phyloP scores from a whole-genome alignment of 2,888 invertebrate species.

The Dastarcus helophoroides region DNA sequence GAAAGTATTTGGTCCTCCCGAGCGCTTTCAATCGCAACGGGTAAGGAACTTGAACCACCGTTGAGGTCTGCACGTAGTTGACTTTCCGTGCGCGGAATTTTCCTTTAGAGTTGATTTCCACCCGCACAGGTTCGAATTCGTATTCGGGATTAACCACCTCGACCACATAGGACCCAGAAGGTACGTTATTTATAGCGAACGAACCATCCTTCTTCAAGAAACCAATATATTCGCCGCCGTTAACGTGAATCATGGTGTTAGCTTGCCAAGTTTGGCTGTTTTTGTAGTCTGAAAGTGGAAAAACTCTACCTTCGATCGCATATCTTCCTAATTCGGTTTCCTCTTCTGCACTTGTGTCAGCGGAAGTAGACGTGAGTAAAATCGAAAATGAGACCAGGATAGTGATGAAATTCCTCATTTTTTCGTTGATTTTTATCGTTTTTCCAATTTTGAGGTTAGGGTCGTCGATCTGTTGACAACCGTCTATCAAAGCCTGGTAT shows the following conservation, averaged over 20 bases:
- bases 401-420: too few species aligned
- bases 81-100: constrained; percentile 92
- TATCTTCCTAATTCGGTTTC: constrained; percentile 46
- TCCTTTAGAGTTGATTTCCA: constrained; percentile 96
- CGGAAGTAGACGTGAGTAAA: too few species aligned
- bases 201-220: constrained; percentile 86
- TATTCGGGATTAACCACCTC: constrained; percentile 87
- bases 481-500: too few species aligned
- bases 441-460: too few species aligned
- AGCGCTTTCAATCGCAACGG: constrained; percentile 81
- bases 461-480: too few species aligned
- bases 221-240: constrained; percentile 80
- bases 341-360: constrained; percentile 24
- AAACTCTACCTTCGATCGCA: constrained; percentile 71
- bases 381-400: too few species aligned
- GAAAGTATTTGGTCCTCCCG: constrained; percentile 75
- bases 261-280: constrained; percentile 56
- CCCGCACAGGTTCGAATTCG: constrained; percentile 85
- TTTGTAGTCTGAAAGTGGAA: constrained; percentile 52
- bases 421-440: too few species aligned
- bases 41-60: constrained; percentile 83
- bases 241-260: constrained; percentile 68
- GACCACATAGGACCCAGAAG: constrained; percentile 86
- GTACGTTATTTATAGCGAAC: constrained; percentile 78
- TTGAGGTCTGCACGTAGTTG: constrained; percentile 84